Evolutionary conservation across 2,113 vertebrate genomes (phyloP).

Genomic region (Tragelaphus imberbis): DNA sequence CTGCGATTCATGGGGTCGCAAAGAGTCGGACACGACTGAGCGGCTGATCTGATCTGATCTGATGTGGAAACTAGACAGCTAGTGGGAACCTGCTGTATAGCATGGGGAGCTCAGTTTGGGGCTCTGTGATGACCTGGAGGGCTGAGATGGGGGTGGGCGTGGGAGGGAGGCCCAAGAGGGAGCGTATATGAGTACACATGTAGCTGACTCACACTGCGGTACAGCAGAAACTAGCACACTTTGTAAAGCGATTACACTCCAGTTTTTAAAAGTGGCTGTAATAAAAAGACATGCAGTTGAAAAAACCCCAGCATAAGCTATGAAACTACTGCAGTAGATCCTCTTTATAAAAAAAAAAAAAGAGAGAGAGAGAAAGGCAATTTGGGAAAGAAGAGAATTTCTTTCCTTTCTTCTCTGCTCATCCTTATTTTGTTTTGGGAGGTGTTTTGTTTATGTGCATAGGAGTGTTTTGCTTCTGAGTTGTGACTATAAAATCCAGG

Average conservation of each 20-base stretch:
- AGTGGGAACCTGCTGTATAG: neutral
- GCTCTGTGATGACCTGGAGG: neutral
- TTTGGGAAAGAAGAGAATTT: neutral
- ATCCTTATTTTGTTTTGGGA: neutral
- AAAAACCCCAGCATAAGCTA: neutral
- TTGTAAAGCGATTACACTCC: neutral
- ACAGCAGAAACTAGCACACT: neutral
- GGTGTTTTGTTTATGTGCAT: neutral
- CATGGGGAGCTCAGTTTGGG: neutral
- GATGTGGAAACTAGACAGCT: neutral
- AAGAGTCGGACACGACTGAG: too few relatives aligned
- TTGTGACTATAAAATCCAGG: constrained; percentile 13
- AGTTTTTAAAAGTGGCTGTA: neutral
- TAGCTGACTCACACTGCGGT: neutral
- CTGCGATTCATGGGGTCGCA: too few relatives aligned
- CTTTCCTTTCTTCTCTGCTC: neutral
- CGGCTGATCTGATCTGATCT: too few relatives aligned
- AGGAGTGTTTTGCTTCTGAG: neutral
- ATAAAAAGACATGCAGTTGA: neutral
- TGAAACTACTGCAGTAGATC: neutral
- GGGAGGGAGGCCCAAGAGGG: neutral
- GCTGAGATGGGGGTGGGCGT: neutral
- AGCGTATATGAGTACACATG: neutral
- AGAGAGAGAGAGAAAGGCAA: neutral
- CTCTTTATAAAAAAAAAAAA: neutral